Conservation (phyloP, 2,113 vertebrate species). For the Eretmochelys imbricata region DNA sequence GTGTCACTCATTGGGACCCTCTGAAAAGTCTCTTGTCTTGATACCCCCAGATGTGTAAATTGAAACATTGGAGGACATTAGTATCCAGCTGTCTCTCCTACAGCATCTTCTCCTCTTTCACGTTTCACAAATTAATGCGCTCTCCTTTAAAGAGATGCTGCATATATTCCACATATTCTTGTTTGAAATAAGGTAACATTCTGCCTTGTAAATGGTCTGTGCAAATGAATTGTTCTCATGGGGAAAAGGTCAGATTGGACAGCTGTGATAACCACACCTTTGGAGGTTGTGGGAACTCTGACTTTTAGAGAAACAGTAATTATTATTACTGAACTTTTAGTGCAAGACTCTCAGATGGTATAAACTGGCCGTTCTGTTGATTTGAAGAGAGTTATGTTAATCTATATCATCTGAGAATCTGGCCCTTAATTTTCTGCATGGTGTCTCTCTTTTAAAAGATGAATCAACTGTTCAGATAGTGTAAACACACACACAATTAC, state of each 20-base stretch:
- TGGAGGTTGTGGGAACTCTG: no score
- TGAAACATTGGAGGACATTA: background rate
- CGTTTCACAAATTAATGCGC: background rate
- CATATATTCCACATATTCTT: background rate
- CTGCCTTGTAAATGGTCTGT: background rate
- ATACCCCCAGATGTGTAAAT: background rate
- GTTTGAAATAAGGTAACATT: background rate
- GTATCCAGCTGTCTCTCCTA: background rate
- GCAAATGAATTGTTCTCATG: background rate
- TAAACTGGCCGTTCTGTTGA: no score
- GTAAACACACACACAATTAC: no score
- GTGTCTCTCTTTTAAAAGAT: no score
- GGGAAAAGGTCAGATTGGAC: background rate
- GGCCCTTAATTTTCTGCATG: no score
- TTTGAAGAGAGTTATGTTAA: no score
- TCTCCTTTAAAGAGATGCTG: background rate
- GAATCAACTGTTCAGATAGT: no score
- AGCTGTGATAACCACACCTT: background rate
- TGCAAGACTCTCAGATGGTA: no score
- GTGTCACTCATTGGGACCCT: background rate
- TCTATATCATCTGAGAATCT: no score
- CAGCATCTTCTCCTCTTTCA: background rate
- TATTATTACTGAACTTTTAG: no score
- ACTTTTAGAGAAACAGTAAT: no score
- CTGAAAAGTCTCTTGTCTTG: conserved; percentile 28